These are phyloP conservation scores for Mesodorylaimus sp. DNA, from an alignment of 2,888 invertebrate genomes.

Conservation along the genomic window DNA sequence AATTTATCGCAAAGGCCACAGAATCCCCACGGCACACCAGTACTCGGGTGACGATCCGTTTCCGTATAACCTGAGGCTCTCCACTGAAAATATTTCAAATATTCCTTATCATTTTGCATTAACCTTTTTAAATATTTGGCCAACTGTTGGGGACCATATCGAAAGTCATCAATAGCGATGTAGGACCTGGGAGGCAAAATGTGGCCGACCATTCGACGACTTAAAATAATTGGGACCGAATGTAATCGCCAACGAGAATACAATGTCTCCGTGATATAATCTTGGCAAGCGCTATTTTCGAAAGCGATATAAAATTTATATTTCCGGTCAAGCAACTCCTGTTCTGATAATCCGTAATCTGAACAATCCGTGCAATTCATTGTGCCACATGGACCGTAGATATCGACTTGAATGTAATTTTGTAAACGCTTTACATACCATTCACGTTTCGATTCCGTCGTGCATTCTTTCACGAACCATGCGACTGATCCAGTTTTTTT, in stretches of 20 bases:
- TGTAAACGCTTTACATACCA: no score
- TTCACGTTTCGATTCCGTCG: no score
- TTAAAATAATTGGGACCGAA: neutral
- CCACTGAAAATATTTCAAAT: conserved; percentile 1
- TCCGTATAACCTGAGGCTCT: no score
- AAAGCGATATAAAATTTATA: no score
- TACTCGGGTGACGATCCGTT: no score
- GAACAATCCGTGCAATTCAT: neutral
- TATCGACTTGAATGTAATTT: neutral
- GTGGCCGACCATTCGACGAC: neutral
- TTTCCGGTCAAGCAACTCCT: no score
- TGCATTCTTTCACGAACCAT: no score
- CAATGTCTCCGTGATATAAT: neutral
- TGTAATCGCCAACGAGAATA: neutral
- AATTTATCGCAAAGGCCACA: no score
- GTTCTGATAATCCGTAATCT: no score
- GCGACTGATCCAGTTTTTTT: no score
- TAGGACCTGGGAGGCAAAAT: neutral
- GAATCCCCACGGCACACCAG: no score
- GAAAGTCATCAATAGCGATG: neutral
- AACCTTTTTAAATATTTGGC: neutral
- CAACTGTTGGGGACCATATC: neutral
- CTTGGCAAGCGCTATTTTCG: conserved; percentile 1
- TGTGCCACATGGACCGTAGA: neutral
- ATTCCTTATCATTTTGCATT: neutral